Conservation (phyloP, 2,888 invertebrate genomes). For the Caprella mutica region DNA sequence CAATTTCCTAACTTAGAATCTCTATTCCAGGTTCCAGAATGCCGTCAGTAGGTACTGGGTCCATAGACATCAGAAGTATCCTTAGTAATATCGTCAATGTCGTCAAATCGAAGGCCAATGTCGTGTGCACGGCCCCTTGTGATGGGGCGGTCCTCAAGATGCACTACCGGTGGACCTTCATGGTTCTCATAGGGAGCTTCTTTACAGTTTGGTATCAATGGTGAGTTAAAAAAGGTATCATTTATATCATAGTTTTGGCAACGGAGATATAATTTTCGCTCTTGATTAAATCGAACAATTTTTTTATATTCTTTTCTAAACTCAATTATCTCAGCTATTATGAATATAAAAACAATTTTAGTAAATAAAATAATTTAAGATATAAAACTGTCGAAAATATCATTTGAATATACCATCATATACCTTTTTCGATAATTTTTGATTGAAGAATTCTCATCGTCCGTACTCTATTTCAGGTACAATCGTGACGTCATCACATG, state of each 20-base stretch:
- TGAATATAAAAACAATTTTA: too few species aligned
- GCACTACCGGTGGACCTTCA: conserved; percentile 34
- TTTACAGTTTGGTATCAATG: conserved; percentile 32
- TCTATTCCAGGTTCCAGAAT: conserved; percentile 21
- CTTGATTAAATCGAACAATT: too few species aligned
- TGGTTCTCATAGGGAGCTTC: conserved; percentile 28
- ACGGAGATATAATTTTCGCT: too few species aligned
- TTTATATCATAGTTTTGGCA: not conserved
- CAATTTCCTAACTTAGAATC: too few species aligned
- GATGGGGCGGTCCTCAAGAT: conserved; percentile 33
- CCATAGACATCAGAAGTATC: conserved; percentile 33
- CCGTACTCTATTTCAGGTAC: conserved; percentile 21
- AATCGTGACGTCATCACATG: conserved; percentile 33
- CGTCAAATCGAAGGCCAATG: conserved; percentile 31
- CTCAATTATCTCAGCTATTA: too few species aligned
- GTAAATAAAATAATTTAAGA: too few species aligned
- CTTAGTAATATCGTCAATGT: conserved; percentile 34
- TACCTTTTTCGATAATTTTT: too few species aligned
- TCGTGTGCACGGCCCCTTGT: conserved; percentile 33
- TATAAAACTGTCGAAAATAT: too few species aligned
- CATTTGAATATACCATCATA: too few species aligned
- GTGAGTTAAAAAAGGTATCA: not conserved
- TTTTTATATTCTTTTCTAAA: too few species aligned
- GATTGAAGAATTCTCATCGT: too few species aligned
- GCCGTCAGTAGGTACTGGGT: conserved; percentile 32